Evolutionary conservation across 2,797 vertebrate genomes (phyloP).

Genomic region (Scolopax rusticola): DNA sequence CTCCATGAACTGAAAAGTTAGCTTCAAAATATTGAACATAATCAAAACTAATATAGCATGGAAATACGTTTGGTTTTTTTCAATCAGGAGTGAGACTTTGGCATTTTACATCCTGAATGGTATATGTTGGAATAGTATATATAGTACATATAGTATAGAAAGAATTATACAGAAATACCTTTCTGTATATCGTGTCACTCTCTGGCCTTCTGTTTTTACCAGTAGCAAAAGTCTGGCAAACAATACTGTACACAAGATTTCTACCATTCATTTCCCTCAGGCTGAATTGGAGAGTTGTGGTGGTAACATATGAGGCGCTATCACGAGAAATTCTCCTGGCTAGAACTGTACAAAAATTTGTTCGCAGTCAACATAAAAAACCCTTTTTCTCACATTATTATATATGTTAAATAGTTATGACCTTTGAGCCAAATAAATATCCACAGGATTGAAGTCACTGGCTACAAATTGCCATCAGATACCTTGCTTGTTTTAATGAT

Average conservation of each 20-base stretch:
- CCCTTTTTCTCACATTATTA: neutral
- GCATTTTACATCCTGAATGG: neutral
- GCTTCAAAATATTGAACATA: neutral
- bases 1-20: neutral
- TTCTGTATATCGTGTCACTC: neutral
- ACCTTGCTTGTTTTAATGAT: neutral
- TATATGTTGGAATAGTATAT: neutral
- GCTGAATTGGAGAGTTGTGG: neutral
- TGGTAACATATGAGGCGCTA: neutral
- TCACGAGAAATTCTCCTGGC: neutral
- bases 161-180: neutral
- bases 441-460: accelerated
- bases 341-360: neutral
- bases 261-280: neutral
- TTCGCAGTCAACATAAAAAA: neutral
- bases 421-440: neutral
- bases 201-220: neutral
- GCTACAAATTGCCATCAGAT: neutral
- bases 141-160: neutral
- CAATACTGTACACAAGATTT: neutral
- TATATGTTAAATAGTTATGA: neutral
- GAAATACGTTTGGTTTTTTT: neutral
- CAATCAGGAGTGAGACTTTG: neutral
- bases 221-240: neutral
- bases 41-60: neutral